Percentiles rank a stretch among this genome's conserved stretches.
These are phyloP conservation scores for Pseudopipra pipra DNA, from an alignment of 2,113 vertebrate genomes.

Conservation along the genomic window DNA sequence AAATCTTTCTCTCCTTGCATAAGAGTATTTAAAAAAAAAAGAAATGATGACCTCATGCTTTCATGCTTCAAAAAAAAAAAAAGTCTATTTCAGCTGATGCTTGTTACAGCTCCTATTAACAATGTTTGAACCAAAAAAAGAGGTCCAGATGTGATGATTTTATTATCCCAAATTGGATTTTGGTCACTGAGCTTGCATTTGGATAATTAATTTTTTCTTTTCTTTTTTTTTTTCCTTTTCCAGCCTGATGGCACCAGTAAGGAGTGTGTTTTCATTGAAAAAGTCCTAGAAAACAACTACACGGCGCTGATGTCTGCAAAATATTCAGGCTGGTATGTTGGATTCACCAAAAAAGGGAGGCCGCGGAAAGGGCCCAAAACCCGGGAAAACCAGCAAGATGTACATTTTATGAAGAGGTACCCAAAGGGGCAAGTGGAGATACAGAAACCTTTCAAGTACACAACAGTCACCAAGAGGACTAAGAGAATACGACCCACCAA, in stretches of 20 bases:
- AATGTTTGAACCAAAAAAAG: neutral
- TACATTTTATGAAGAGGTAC: slow-evolving; percentile 90
- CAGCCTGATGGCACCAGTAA: slow-evolving; percentile 82
- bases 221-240: neutral
- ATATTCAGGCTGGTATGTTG: slow-evolving; percentile 85
- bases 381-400: slow-evolving; percentile 86
- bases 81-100: slow-evolving; percentile 1
- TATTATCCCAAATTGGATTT: neutral
- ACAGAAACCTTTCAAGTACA: slow-evolving; percentile 87
- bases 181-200: neutral
- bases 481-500: slow-evolving; percentile 81
- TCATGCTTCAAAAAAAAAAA: neutral
- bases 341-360: slow-evolving; percentile 88
- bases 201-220: neutral
- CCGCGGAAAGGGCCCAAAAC: slow-evolving; percentile 85
- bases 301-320: slow-evolving; percentile 87
- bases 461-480: slow-evolving; percentile 86
- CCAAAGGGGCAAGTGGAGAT: slow-evolving; percentile 83
- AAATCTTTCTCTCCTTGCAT: neutral
- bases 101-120: neutral
- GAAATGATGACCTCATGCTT: neutral
- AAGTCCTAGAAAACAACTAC: slow-evolving; percentile 88
- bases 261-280: slow-evolving; percentile 88
- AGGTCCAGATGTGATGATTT: slow-evolving; percentile 29
- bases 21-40: neutral